phyloP scores from a whole-genome alignment of 2,113 vertebrate genomes.

The Murina feae region DNA sequence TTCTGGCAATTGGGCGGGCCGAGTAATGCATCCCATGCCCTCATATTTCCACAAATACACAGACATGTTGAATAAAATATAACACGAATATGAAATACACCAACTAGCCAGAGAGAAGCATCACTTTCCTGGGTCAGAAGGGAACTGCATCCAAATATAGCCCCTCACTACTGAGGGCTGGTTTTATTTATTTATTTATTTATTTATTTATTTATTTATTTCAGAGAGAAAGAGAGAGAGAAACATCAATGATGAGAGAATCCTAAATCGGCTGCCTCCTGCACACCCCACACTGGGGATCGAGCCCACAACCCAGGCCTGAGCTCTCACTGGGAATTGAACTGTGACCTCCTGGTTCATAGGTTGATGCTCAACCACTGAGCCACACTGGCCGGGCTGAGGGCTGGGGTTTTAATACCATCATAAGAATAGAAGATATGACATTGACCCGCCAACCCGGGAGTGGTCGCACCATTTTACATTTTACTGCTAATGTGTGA shows the following conservation, averaged over 20 bases:
- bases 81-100: background rate
- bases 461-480: too few relatives aligned
- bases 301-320: too few relatives aligned
- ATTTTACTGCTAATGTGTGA: background rate
- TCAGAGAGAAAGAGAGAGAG: too few relatives aligned
- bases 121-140: background rate
- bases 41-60: conserved; percentile 31
- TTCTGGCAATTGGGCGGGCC: conserved; percentile 27
- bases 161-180: background rate
- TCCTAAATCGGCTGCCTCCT: too few relatives aligned
- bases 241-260: too few relatives aligned
- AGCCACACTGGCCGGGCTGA: too few relatives aligned
- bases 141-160: background rate
- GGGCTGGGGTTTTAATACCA: background rate
- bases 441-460: background rate
- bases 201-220: too few relatives aligned
- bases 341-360: too few relatives aligned
- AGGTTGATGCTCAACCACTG: too few relatives aligned
- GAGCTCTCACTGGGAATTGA: too few relatives aligned
- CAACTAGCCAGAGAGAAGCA: background rate
- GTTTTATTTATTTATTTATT: too few relatives aligned
- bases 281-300: too few relatives aligned
- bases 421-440: background rate
- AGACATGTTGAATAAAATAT: conserved; percentile 9
- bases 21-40: conserved; percentile 33